Conservation (phyloP, 2,888 invertebrate genomes). For the Acrobasis consociella region DNA sequence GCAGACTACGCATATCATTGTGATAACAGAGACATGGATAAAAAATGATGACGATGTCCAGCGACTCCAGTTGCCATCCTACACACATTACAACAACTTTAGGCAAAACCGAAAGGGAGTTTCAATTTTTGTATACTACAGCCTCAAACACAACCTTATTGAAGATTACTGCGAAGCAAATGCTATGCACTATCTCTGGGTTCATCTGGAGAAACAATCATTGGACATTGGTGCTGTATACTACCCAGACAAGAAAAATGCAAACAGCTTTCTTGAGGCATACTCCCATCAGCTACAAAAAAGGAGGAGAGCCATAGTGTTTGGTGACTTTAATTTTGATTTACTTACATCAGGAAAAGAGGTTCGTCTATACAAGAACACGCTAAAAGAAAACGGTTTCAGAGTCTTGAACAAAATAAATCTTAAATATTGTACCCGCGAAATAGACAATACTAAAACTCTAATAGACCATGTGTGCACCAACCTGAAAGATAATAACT, state of each 20-base stretch:
- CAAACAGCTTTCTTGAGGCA: conserved; percentile 28
- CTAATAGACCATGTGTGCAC: conserved; percentile 35
- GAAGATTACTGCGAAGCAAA: conserved; percentile 27
- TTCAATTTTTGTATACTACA: conserved; percentile 34
- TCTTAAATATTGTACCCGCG: conserved; percentile 32
- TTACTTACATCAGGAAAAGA: conserved; percentile 20
- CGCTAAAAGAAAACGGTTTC: conserved; percentile 26
- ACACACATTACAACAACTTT: conserved; percentile 35
- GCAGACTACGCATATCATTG: conserved; percentile 15
- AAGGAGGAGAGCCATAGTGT: conserved; percentile 28
- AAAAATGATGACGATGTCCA: conserved; percentile 26
- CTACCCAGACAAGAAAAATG: conserved; percentile 26
- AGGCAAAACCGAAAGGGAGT: conserved; percentile 32
- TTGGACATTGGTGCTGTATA: conserved; percentile 26
- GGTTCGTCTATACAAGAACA: conserved; percentile 21
- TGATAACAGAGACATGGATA: conserved; percentile 27
- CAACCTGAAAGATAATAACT: conserved; percentile 24
- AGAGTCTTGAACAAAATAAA: conserved; percentile 32
- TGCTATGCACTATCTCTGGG: conserved; percentile 28
- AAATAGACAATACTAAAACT: conserved; percentile 29
- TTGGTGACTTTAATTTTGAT: conserved; percentile 31
- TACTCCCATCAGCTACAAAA: conserved; percentile 26
- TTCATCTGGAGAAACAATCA: conserved; percentile 21
- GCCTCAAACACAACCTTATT: conserved; percentile 31
- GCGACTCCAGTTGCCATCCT: conserved; percentile 26